These are phyloP conservation scores for Cerceris ruficornis DNA, from an alignment of 2,888 invertebrate genomes.

Conservation along the genomic window DNA sequence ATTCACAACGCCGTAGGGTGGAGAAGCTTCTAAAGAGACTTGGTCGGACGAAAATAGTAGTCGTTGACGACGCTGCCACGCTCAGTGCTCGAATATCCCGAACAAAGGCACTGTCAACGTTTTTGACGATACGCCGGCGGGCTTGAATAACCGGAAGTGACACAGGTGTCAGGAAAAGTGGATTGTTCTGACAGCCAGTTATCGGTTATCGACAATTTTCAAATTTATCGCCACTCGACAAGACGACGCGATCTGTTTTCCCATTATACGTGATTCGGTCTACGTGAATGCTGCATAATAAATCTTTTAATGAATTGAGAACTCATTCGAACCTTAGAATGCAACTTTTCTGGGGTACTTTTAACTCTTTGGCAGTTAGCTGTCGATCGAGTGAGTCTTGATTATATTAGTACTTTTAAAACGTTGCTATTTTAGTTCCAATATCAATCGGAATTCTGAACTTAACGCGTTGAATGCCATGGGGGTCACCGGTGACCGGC, in stretches of 20 bases:
- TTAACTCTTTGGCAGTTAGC: too few relatives aligned
- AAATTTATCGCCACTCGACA: conserved; percentile 57
- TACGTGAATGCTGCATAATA: too few relatives aligned
- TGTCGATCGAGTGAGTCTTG: too few relatives aligned
- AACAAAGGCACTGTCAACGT: conserved; percentile 74
- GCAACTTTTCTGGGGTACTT: too few relatives aligned
- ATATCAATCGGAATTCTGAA: too few relatives aligned
- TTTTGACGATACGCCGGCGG: conserved; percentile 69
- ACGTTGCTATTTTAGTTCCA: too few relatives aligned
- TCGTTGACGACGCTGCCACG: conserved; percentile 48
- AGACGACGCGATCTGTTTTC: conserved; percentile 48
- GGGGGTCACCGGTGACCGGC: too few relatives aligned
- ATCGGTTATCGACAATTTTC: conserved; percentile 74
- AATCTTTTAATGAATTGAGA: too few relatives aligned
- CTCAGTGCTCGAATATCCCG: conserved; percentile 53
- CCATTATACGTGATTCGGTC: conserved; percentile 30
- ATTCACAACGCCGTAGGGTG: conserved; percentile 11
- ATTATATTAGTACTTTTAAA: too few relatives aligned
- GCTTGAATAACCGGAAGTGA: conserved; percentile 66
- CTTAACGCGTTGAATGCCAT: too few relatives aligned
- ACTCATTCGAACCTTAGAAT: too few relatives aligned
- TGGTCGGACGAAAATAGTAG: conserved; percentile 55
- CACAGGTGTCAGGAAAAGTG: conserved; percentile 72
- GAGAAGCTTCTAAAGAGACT: conserved; percentile 41
- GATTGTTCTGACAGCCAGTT: conserved; percentile 71